Conservation (phyloP, 2,888 invertebrate species). For the Taenaris catops region DNA sequence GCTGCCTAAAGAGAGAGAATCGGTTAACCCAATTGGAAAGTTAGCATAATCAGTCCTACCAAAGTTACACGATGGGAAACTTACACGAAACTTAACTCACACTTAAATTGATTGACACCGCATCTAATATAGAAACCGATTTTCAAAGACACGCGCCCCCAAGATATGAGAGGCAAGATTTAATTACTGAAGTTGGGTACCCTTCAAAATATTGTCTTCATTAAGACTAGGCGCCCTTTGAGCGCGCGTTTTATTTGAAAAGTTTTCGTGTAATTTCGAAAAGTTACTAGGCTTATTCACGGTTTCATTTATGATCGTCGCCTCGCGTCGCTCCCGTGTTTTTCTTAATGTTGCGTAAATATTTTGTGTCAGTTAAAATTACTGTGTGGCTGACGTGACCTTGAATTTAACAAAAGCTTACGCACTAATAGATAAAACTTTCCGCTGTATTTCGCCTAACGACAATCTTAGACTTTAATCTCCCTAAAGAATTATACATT, state of each 20-base stretch:
- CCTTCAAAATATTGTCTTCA: slow-evolving; percentile 70
- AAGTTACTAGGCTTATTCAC: slow-evolving; percentile 64
- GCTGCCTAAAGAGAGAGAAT: slow-evolving; percentile 5
- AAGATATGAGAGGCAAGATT: slow-evolving; percentile 53
- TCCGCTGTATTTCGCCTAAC: background rate
- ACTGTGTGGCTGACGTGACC: background rate
- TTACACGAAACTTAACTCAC: slow-evolving; percentile 21
- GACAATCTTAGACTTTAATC: too few relatives aligned
- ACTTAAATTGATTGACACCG: slow-evolving; percentile 44
- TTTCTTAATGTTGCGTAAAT: slow-evolving; percentile 1
- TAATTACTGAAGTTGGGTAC: slow-evolving; percentile 59
- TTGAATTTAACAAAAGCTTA: background rate
- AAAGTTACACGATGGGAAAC: slow-evolving; percentile 4
- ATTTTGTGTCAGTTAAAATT: slow-evolving; percentile 2
- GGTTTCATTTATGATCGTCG: slow-evolving; percentile 41
- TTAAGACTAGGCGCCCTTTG: slow-evolving; percentile 58
- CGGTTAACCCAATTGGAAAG: slow-evolving; percentile 3
- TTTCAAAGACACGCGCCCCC: slow-evolving; percentile 34
- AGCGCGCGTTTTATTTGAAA: slow-evolving; percentile 72
- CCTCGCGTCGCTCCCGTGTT: slow-evolving; percentile 12
- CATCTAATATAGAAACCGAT: slow-evolving; percentile 47
- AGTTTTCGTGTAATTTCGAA: slow-evolving; percentile 62
- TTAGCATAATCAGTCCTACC: slow-evolving; percentile 3
- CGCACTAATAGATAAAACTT: too few relatives aligned
- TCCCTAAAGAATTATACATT: too few relatives aligned